Percentiles rank a stretch among this genome's conserved stretches.
These are phyloP conservation scores for Phrynosoma blainvillii DNA, from an alignment of 2,113 vertebrate genomes.

Conservation along the genomic window DNA sequence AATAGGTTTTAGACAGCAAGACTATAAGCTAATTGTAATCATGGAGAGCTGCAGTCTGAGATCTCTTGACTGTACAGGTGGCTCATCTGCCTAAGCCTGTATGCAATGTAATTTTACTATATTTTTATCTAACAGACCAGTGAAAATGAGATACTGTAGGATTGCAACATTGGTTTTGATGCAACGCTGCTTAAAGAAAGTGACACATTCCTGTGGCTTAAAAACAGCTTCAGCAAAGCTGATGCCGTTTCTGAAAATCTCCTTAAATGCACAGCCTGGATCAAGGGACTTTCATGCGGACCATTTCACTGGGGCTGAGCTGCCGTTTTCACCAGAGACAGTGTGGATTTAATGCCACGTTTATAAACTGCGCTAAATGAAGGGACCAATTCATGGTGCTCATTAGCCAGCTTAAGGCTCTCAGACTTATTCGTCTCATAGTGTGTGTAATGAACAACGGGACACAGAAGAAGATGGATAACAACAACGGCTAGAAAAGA, in stretches of 20 bases:
- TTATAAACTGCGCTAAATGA: neutral
- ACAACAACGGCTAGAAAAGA: neutral
- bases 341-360: neutral
- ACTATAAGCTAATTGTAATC: neutral
- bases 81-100: neutral
- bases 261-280: neutral
- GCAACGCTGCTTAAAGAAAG: neutral
- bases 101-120: neutral
- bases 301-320: neutral
- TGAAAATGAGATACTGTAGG: neutral
- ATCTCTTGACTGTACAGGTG: neutral
- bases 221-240: neutral
- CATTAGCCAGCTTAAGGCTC: neutral
- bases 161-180: neutral
- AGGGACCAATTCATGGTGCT: neutral
- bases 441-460: conserved; percentile 15
- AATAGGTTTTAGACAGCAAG: neutral
- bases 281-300: neutral
- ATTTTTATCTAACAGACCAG: neutral
- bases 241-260: neutral
- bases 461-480: conserved; percentile 11
- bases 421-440: conserved; percentile 16
- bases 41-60: neutral
- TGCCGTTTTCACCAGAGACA: neutral
- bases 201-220: conserved; percentile 5